Conservation (phyloP, 2,113 vertebrate species). For the Natator depressus region DNA sequence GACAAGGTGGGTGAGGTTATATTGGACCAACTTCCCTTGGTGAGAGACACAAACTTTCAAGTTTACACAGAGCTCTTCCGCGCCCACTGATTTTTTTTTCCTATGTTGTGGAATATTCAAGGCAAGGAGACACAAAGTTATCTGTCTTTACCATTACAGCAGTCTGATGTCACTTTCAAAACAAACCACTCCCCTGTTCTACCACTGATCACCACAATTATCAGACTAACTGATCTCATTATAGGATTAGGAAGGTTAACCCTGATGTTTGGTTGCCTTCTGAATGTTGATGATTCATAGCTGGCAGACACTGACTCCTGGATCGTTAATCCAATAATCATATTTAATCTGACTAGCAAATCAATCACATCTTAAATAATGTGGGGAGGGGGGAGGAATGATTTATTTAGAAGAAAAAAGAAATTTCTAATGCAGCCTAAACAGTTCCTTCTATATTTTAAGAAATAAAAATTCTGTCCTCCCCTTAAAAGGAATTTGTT, state of each 20-base stretch:
- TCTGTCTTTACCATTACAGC: neutral
- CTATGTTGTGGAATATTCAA: neutral
- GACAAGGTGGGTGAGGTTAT: neutral
- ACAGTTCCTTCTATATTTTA: fast-evolving
- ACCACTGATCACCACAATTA: neutral
- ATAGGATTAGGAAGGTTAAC: slow-evolving; percentile 24
- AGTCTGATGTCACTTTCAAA: neutral
- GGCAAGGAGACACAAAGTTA: neutral
- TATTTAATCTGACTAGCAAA: neutral
- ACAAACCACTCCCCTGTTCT: neutral
- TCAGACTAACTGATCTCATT: neutral
- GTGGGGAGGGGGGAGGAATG: neutral
- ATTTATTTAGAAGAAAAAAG: neutral
- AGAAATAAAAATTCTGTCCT: neutral
- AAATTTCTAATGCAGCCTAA: neutral
- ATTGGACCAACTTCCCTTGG: neutral
- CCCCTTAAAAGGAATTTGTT: neutral
- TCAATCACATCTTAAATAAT: neutral
- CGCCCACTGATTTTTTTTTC: neutral
- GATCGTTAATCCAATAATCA: neutral
- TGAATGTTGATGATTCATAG: neutral
- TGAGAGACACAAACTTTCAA: neutral
- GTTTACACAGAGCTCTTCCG: neutral
- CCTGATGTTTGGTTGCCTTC: neutral
- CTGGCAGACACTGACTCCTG: neutral